Conservation (phyloP, 2,113 vertebrate genomes). For the Psephotus haematonotus region DNA sequence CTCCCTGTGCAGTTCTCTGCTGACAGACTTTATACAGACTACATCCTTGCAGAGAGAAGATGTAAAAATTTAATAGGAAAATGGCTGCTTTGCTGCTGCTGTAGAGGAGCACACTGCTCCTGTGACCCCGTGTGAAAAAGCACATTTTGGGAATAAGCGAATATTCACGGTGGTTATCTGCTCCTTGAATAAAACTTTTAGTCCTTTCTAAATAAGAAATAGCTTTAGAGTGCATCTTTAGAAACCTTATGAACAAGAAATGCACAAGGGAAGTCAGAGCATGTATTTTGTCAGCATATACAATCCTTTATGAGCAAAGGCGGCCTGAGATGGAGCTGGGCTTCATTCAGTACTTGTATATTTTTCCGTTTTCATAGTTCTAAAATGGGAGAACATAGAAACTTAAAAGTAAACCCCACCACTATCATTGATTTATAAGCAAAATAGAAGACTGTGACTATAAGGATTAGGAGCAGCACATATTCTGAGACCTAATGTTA, state of each 20-base stretch:
- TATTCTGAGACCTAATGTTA: not conserved
- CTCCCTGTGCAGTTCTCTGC: not conserved
- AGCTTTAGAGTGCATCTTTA: not conserved
- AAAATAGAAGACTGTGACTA: not conserved
- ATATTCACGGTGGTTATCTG: not conserved
- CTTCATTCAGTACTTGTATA: not conserved
- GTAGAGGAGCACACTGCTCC: not conserved
- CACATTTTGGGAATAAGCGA: not conserved
- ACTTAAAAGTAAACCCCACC: not conserved
- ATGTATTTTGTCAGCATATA: not conserved
- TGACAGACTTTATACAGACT: not conserved
- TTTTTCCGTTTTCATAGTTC: not conserved
- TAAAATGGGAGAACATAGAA: not conserved
- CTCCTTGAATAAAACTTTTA: not conserved
- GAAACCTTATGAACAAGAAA: not conserved
- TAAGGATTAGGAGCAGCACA: not conserved
- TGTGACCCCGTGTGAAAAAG: not conserved
- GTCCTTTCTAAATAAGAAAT: not conserved
- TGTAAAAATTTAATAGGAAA: not conserved
- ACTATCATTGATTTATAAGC: not conserved
- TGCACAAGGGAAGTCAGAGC: not conserved
- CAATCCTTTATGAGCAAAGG: not conserved
- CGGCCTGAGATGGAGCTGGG: not conserved
- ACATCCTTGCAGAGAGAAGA: not conserved
- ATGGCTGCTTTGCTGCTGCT: not conserved